These are phyloP conservation scores for Peromyscus nudipes DNA, from an alignment of 2,797 vertebrate genomes.

Conservation along the genomic window DNA sequence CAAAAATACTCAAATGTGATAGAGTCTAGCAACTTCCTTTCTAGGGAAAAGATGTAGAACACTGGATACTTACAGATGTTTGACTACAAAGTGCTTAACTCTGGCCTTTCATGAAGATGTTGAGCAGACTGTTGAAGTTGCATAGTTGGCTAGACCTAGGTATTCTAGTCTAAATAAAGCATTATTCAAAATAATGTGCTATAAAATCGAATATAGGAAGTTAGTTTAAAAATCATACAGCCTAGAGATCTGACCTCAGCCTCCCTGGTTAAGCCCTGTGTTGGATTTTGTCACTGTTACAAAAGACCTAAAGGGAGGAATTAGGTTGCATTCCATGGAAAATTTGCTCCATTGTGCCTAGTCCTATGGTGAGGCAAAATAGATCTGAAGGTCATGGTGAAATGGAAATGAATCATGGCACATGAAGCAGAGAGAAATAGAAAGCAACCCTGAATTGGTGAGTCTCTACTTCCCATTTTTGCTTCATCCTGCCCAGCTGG, in stretches of 20 bases:
- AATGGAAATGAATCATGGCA: background rate
- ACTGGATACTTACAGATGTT: background rate
- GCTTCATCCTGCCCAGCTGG: background rate
- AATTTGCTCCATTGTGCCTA: background rate
- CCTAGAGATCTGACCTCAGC: constrained; percentile 23
- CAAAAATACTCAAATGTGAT: constrained; percentile 64
- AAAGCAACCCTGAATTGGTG: background rate
- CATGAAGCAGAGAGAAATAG: background rate
- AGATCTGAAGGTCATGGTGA: background rate
- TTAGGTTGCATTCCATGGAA: background rate
- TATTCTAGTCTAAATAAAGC: constrained; percentile 41
- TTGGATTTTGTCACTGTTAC: background rate
- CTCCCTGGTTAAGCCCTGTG: background rate
- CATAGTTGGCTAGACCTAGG: background rate
- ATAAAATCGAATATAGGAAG: constrained; percentile 53
- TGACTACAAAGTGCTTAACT: background rate
- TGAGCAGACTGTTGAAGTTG: background rate
- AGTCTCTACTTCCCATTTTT: background rate
- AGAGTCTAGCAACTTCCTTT: constrained; percentile 48
- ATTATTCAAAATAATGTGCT: constrained; percentile 20
- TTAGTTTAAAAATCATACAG: constrained; percentile 4
- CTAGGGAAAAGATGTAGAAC: background rate
- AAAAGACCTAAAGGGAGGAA: background rate
- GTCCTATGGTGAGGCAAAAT: background rate
- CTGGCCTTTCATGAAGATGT: background rate